Conservation (phyloP, 2,113 vertebrate species). For the Puffinus mauretanicus region DNA sequence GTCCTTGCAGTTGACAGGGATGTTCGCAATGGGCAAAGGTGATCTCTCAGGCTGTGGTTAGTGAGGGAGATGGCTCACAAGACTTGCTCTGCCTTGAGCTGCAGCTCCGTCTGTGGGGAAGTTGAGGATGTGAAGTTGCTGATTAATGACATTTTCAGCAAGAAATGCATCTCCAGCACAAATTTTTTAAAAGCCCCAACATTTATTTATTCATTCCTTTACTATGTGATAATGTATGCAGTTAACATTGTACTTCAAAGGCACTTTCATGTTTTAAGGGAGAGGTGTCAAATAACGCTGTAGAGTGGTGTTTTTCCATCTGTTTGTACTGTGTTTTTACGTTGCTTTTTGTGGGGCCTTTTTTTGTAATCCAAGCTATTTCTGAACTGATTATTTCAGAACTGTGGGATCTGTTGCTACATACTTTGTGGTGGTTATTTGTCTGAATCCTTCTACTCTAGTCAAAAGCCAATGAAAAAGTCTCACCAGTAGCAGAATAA, state of each 20-base stretch:
- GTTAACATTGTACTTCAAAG: constrained; percentile 40
- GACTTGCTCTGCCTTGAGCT: not conserved
- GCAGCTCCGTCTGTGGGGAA: not conserved
- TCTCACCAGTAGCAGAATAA: not conserved
- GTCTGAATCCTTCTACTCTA: not conserved
- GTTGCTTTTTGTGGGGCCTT: not conserved
- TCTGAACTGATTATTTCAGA: not conserved
- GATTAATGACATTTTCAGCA: constrained; percentile 3
- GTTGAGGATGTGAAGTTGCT: not conserved
- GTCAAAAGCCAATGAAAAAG: not conserved
- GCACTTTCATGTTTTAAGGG: constrained; percentile 7
- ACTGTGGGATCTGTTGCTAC: not conserved
- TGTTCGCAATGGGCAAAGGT: not conserved
- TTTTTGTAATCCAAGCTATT: not conserved
- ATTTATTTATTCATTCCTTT: constrained; percentile 47
- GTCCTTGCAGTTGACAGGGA: not conserved
- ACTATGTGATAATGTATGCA: constrained; percentile 11
- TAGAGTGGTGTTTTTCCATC: constrained; percentile 10
- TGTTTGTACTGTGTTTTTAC: constrained; percentile 4
- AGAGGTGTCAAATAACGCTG: not conserved
- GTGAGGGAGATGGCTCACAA: not conserved
- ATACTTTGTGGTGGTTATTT: not conserved
- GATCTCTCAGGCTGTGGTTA: not conserved
- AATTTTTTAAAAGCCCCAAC: not conserved
- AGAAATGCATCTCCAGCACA: not conserved